A percentile compares a stretch with the other conserved stretches of the same genome.
phyloP scores from a whole-genome alignment of 2,797 vertebrate genomes.

The Champsocephalus gunnari region DNA sequence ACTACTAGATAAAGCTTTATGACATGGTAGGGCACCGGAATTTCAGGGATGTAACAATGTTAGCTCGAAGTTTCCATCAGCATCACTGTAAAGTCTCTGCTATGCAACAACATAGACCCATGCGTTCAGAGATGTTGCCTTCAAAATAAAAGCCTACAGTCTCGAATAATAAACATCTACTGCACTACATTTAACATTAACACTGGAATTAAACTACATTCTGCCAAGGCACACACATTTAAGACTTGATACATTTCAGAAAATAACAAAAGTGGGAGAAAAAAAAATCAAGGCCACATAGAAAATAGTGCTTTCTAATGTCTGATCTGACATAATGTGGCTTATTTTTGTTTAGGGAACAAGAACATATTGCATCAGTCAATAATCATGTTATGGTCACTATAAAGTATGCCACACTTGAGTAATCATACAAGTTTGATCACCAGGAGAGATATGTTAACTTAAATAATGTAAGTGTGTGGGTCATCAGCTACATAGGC shows the following conservation, averaged over 20 bases:
- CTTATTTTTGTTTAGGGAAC: background rate
- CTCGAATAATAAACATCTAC: background rate
- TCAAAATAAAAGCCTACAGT: conserved; percentile 58
- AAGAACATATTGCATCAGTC: background rate
- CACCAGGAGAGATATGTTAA: background rate
- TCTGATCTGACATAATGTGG: background rate
- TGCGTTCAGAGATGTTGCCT: background rate
- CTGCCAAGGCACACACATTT: background rate
- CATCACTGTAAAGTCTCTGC: conserved; percentile 23
- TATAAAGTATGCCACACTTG: background rate
- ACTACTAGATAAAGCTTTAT: conserved; percentile 4
- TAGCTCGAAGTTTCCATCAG: conserved; percentile 46
- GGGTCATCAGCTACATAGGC: too few relatives aligned
- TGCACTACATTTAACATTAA: background rate
- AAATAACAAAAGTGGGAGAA: background rate
- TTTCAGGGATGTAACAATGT: conserved; percentile 35
- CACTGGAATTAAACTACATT: background rate
- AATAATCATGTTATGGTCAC: background rate
- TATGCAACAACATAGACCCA: background rate
- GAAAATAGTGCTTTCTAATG: background rate
- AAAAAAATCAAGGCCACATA: fast-evolving
- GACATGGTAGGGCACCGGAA: conserved; percentile 6
- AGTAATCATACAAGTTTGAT: background rate
- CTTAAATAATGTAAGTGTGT: background rate
- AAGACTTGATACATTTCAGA: background rate